phyloP scores from a whole-genome alignment of 2,888 invertebrate species.

The Sarcophaga subvicina region DNA sequence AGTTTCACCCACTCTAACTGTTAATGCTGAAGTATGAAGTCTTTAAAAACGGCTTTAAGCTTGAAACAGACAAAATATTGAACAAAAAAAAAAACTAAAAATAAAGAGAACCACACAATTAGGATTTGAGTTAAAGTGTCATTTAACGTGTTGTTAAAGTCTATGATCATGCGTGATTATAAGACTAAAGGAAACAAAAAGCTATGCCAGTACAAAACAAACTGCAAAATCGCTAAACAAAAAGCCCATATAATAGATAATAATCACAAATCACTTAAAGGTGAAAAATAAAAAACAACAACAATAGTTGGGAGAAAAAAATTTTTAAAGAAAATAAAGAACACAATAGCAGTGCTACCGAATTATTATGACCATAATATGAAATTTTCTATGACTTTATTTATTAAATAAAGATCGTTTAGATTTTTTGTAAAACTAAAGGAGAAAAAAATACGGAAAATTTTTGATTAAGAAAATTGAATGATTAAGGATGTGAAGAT shows the following conservation, averaged over 20 bases:
- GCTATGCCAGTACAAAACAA: not conserved
- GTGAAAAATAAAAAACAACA: not conserved
- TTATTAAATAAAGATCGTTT: not conserved
- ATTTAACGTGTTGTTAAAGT: conserved; percentile 65
- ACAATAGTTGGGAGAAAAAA: not conserved
- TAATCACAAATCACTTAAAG: conserved; percentile 51
- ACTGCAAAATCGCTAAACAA: not conserved
- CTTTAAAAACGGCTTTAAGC: not conserved
- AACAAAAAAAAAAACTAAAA: too few species aligned
- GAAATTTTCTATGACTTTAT: not conserved
- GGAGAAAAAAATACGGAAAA: not conserved
- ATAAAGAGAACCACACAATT: conserved; percentile 35
- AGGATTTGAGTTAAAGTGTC: conserved; percentile 68
- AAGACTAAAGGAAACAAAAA: conserved; percentile 23
- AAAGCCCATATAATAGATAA: conserved; percentile 48
- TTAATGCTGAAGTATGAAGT: conserved; percentile 8
- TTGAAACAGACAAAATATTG: not conserved
- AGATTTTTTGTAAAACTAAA: not conserved
- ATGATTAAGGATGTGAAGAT: too few species aligned
- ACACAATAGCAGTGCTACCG: not conserved
- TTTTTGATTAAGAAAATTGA: too few species aligned
- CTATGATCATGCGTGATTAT: conserved; percentile 69
- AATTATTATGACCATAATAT: conserved; percentile 13
- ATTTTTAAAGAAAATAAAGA: not conserved
- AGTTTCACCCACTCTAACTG: not conserved